phyloP scores from a whole-genome alignment of 2,797 vertebrate species.

The Notolepis coatsorum region DNA sequence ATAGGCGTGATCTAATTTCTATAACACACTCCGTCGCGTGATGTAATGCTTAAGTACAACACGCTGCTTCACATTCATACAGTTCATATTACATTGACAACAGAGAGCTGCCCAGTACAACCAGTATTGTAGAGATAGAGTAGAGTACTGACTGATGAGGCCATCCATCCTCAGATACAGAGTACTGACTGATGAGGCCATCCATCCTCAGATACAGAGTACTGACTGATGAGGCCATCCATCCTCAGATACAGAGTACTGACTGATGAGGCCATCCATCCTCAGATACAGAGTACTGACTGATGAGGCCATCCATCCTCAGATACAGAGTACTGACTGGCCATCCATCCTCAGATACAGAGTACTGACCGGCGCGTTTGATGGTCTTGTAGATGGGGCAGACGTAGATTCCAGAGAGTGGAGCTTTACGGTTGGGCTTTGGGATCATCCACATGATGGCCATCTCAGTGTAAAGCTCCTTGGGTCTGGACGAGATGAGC shows the following conservation, averaged over 20 bases:
- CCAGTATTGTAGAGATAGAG: too few species aligned
- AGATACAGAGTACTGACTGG: not conserved
- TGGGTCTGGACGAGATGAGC: slow-evolving; percentile 84
- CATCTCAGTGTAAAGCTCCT: slow-evolving; percentile 93
- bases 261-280: too few species aligned
- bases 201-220: not conserved
- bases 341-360: too few species aligned
- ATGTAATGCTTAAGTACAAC: too few species aligned
- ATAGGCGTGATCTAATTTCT: too few species aligned
- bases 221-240: not conserved
- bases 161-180: slow-evolving; percentile 14
- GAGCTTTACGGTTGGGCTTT: slow-evolving; percentile 74
- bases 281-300: not conserved
- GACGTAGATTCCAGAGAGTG: slow-evolving; percentile 80
- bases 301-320: not conserved
- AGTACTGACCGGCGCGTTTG: slow-evolving; percentile 85
- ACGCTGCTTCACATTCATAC: too few species aligned
- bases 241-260: not conserved
- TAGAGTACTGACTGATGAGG: not conserved
- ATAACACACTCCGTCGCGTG: too few species aligned
- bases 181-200: slow-evolving; percentile 2
- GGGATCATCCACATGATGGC: slow-evolving; percentile 89
- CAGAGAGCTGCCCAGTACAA: too few species aligned
- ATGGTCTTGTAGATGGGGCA: slow-evolving; percentile 95
- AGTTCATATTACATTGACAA: too few species aligned